Percentiles rank a stretch among this genome's conserved stretches.
Evolutionary conservation across 2,113 vertebrate species (phyloP).

Genomic region (Pelusios castaneus): DNA sequence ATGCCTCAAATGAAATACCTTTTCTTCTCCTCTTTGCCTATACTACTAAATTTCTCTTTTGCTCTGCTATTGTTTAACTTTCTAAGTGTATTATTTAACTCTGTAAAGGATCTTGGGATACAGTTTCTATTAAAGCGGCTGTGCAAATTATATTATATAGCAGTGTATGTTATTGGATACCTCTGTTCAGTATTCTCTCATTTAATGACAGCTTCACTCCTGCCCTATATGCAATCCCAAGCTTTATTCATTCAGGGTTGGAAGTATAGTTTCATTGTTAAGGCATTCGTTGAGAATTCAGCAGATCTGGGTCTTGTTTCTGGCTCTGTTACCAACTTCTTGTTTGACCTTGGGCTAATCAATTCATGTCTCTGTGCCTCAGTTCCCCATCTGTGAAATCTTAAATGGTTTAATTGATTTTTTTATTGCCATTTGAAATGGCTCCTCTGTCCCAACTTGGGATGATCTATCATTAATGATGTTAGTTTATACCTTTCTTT

Average conservation of each 20-base stretch:
- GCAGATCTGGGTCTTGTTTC: constrained; percentile 24
- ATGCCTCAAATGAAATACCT: constrained; percentile 65
- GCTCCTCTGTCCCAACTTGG: constrained; percentile 38
- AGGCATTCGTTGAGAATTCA: constrained; percentile 39
- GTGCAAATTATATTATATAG: constrained; percentile 34
- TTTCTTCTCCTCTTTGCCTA: constrained; percentile 34
- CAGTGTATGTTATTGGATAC: not conserved
- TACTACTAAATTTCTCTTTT: constrained; percentile 42
- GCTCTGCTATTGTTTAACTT: not conserved
- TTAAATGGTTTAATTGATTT: constrained; percentile 54
- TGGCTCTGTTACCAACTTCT: not conserved
- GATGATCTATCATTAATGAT: constrained; percentile 61
- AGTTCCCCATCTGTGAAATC: constrained; percentile 9
- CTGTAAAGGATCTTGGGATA: not conserved
- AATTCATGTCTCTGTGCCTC: constrained; percentile 3
- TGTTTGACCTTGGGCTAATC: not conserved
- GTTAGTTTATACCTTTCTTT: constrained; percentile 68
- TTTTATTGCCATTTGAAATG: constrained; percentile 47
- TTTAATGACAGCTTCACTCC: constrained; percentile 37
- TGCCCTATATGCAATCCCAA: constrained; percentile 33
- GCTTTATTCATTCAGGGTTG: constrained; percentile 38
- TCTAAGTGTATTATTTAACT: constrained; percentile 35
- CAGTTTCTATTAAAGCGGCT: constrained; percentile 24
- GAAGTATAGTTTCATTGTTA: constrained; percentile 44
- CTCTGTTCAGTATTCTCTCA: constrained; percentile 29